Base-by-base conservation (phyloP, 2,888 invertebrate genomes). In the Eumerus sabulonum region DNA sequence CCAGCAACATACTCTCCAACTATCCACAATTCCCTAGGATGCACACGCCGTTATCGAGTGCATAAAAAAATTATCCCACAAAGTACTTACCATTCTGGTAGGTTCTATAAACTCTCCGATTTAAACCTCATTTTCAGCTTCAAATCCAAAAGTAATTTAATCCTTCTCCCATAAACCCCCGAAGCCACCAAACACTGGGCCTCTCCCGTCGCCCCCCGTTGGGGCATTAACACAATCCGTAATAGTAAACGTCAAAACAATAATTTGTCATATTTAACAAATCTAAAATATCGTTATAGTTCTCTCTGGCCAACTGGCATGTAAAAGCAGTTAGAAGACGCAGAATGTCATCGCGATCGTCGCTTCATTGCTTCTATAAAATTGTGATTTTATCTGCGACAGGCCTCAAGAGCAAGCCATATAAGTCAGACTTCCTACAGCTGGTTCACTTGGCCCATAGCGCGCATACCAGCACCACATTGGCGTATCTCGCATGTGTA, bases 241-340 rank as follows among this genome's bases (percentile, higher is more conserved):
- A 57, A 62, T 19, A 70, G 54, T 76, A 70, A 76, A 66, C 56
- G 76, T 57, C 76, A 76, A 76, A 72, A 57, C 60, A 76, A 71
- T 76, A 57, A 71, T 66, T 71, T 71, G 76, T 76, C 76, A 76
- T 76, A 71, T 76, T 76, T 76, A 76, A 76, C 56, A 66, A 66
- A 35, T n/a, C 35, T 71, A 76, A 76, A 71, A 47, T 76, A 76
- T 66, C 54, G 70, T 76, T 76, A 76, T 54, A 64, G 40, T 54
- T 47, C 63, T 74, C 47, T 40, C 47, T 14, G 45, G 2, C 11
- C 42, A 40, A 51, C 35, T 9, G 11, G 14, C 59, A 44, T 40
- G 44, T 59, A 44, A 38, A 35, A 63, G 62, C 57, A 44, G 51
- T 16, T 35, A 14, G 35, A 45, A 53, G 36, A 53, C 3, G 64